Evolutionary conservation across 2,113 vertebrate species (phyloP).

Genomic region (Cyanoramphus novaezelandiae): DNA sequence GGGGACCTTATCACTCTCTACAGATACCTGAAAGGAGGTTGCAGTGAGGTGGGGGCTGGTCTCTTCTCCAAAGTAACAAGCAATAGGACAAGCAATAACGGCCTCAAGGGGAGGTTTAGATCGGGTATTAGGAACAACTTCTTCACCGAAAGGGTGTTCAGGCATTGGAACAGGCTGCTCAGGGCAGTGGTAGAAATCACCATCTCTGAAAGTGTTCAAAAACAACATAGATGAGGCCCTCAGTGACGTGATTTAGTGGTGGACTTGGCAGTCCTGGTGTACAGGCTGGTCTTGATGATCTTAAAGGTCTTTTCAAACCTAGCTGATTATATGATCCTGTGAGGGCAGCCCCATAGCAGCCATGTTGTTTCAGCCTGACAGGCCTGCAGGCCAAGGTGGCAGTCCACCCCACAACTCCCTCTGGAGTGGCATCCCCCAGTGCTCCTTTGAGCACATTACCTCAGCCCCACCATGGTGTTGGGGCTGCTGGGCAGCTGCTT

Average conservation of each 20-base stretch:
- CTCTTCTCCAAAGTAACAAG: background rate
- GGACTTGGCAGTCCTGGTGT: background rate
- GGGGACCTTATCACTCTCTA: background rate
- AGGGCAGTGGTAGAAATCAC: background rate
- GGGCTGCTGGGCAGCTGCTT: background rate
- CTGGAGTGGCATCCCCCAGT: rapidly evolving
- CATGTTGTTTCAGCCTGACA: background rate
- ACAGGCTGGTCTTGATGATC: background rate
- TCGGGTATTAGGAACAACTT: background rate
- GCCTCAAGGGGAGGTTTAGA: background rate
- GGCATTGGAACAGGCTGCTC: background rate
- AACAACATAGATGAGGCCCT: background rate
- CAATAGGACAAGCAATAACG: background rate
- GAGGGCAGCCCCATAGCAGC: too few species aligned
- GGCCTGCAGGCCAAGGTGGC: rapidly evolving
- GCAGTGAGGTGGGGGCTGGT: background rate
- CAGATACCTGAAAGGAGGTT: background rate
- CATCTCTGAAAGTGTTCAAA: background rate
- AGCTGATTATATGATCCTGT: background rate
- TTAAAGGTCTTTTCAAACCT: background rate
- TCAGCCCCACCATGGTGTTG: background rate
- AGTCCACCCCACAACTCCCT: background rate
- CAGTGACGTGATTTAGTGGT: background rate
- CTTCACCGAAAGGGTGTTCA: background rate
- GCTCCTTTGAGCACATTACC: background rate